A percentile compares a stretch with the other conserved stretches of the same genome.
These are phyloP conservation scores for Vidua macroura DNA, from an alignment of 2,113 vertebrate genomes.

Conservation along the genomic window DNA sequence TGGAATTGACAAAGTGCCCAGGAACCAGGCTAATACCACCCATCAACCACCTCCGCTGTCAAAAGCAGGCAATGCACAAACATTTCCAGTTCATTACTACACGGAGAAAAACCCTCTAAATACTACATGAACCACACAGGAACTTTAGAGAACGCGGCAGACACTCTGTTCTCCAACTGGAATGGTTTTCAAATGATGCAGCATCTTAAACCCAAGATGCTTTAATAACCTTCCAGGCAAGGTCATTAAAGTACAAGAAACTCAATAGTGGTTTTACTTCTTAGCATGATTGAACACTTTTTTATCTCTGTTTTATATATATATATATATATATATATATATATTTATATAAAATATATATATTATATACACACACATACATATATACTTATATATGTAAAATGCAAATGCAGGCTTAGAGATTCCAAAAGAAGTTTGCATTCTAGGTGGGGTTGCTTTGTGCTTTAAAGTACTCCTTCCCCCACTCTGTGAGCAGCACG, in stretches of 20 bases:
- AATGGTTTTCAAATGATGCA: neutral
- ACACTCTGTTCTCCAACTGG: neutral
- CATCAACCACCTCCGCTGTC: conserved; percentile 13
- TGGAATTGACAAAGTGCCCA: neutral
- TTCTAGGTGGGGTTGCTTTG: neutral
- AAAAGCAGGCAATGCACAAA: neutral
- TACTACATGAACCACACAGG: neutral
- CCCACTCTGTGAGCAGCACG: fast-evolving
- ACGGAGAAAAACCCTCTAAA: neutral
- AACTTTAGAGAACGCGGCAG: neutral
- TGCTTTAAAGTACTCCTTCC: neutral
- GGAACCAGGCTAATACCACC: neutral
- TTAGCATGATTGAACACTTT: neutral
- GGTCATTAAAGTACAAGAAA: neutral
- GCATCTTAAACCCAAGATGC: neutral
- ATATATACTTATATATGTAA: neutral
- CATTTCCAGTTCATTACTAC: neutral
- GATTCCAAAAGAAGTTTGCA: neutral
- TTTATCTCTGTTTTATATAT: neutral
- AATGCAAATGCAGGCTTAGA: neutral
- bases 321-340: neutral
- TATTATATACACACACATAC: neutral
- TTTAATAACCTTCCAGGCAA: neutral
- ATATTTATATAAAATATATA: neutral
- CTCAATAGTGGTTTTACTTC: neutral